phyloP scores from a whole-genome alignment of 1,140 invertebrate species.

The Cyclargus thomasi region DNA sequence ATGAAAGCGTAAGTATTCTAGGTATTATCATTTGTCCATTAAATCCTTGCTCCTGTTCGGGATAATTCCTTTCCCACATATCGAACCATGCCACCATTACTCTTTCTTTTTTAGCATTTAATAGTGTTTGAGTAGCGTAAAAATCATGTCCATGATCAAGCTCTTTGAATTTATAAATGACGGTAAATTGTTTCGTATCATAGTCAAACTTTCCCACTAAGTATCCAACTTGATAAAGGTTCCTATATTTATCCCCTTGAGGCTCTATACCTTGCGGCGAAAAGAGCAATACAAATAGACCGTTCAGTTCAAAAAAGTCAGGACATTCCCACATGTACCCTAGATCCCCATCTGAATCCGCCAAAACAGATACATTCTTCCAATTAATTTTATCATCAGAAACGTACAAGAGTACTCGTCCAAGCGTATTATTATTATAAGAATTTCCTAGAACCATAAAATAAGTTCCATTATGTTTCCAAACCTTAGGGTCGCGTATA shows the following conservation, averaged over 20 bases:
- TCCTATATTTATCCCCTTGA: constrained; percentile 56
- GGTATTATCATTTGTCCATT: constrained; percentile 53
- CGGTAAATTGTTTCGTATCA: constrained; percentile 38
- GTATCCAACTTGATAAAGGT: constrained; percentile 62
- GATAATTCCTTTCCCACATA: constrained; percentile 61
- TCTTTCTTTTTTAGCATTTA: constrained; percentile 40
- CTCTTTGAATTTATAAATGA: constrained; percentile 45
- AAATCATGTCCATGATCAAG: constrained; percentile 65
- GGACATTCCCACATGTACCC: constrained; percentile 68
- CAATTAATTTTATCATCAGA: constrained; percentile 52
- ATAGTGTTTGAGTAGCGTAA: constrained; percentile 61
- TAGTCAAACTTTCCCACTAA: constrained; percentile 58
- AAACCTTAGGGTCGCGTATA: constrained; percentile 66
- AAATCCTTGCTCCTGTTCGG: constrained; percentile 51
- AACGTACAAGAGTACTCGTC: constrained; percentile 48
- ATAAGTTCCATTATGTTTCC: constrained; percentile 51
- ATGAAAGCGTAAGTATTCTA: constrained; percentile 37
- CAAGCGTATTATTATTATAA: constrained; percentile 37
- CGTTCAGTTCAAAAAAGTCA: constrained; percentile 57
- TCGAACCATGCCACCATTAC: constrained; percentile 57
- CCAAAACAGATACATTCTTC: constrained; percentile 44
- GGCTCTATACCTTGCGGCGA: constrained; percentile 61
- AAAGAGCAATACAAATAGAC: constrained; percentile 51
- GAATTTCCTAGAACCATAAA: constrained; percentile 66
- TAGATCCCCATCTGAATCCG: constrained; percentile 45